Evolutionary conservation across 1,140 invertebrate species (phyloP), one percentile per base, ranked within the genome.

Genomic region (Phortica variegata): DNA sequence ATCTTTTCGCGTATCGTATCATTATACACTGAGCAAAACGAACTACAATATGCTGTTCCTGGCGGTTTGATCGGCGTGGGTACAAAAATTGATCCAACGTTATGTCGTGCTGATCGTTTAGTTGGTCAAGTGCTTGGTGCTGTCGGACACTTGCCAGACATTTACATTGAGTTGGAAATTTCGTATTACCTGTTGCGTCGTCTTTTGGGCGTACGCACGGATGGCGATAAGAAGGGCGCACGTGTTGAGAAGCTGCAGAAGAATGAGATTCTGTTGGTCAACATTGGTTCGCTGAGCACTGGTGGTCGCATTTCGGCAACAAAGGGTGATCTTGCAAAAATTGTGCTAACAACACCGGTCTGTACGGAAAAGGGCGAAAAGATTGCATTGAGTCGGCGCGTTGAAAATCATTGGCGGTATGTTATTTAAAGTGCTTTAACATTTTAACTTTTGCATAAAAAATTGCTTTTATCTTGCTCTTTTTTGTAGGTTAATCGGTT

Each of bases 291-390:
- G 0, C 78, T 99, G 37, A 98, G 96, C 52, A 99, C 97, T 17
- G 97, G 97, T 37, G 96, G 97, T 3, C 82, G 94, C 60, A 97
- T 99, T 2, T 80, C 95, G 19, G 96, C 95, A 18, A 96, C 97
- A 0, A 97, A 91, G 75, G 93, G 88, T 60, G 97, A 99, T 87
- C 88, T 98, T 75, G 96, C 96, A 3, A 99, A 99, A 78, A 97
- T 99, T 49, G 87, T 90, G 32, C 82, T 99, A 18, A 97, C 93
- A 12, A 95, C 90, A 78, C 97, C 97, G 2, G 97, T 99, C 0
- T 99, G 97, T 75, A 99, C 97, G 19, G 97, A 98, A 79, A 87
- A 97, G 52, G 93, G 93, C 45, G 97, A 99, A 76, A 99, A 99
- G 77, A 98, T 99, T 68, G 97, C 97, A 8, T 82, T 99, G 3